Evolutionary conservation across 2,797 vertebrate genomes (phyloP), one percentile per base, ranked within the genome.

Genomic region (Okamejei kenojei): DNA sequence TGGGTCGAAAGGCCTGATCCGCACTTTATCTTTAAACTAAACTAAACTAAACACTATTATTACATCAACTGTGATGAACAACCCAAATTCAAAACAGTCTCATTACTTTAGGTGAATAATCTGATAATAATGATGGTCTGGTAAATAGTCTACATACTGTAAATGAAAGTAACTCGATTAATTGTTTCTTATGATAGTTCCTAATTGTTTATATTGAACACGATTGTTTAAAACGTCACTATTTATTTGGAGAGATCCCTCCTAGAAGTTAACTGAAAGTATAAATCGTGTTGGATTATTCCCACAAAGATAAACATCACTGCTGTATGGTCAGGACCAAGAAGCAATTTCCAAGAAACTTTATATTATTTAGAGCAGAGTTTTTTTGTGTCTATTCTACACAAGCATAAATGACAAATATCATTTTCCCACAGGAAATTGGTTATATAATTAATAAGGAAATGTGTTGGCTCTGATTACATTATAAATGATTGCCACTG

Each of bases 401-500:
- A 90, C 38, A 9, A 35, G 45, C 21, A 26, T 73, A 19, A 2
- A 26, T 15, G 38, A 74, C 35, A 92, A 92, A 54, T 73, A 32
- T 68, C 35, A 38, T 74, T 91, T 68, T 91, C 71, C 35, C 73
- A 73, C 71, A 76, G 71, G 35, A 71, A 74, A 10, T 92, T 11
- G 38, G 26, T 92, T n/a, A 76, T 54, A 15, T 76, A 74, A 91
- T 91, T 74, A 91, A 91, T 38, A 91, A 54, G 90, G 71, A 91
- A 54, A 74, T 91, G 11, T 35, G 58, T 54, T 92, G 38, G 35
- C 23, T 54, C 5, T 74, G 71, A 45, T 26, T 74, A 92, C 21
- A 54, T 76, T 45, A 73, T 76, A 92, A 73, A 74, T 74, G 65
- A 73, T 6, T 21, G 32, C 88, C 63, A 91, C 7, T 71, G 68